phyloP scores from a whole-genome alignment of 1,140 invertebrate genomes.

The silkworm (Bombyx mori) region DNA sequence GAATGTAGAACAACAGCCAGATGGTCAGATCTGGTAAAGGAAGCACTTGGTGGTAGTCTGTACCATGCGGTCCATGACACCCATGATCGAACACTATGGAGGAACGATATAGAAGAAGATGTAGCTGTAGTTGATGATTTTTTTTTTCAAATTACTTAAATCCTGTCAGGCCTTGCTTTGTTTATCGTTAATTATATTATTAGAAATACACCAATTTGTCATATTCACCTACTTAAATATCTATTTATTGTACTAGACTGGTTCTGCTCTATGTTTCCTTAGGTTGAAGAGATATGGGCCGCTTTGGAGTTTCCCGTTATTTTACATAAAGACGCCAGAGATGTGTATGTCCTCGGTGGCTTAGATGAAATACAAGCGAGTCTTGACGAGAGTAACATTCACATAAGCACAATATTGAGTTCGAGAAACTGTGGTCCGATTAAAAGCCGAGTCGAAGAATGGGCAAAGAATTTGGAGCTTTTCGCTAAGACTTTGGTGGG shows the following conservation, averaged over 20 bases:
- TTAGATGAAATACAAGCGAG: slow-evolving; percentile 87
- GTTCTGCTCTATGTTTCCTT: background rate
- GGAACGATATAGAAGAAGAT: too few species aligned
- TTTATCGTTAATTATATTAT: background rate
- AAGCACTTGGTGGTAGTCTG: too few species aligned
- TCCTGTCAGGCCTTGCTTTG: background rate
- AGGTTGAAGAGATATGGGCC: slow-evolving; percentile 88
- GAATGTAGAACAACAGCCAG: too few species aligned
- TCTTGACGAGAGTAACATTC: slow-evolving; percentile 89
- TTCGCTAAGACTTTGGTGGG: slow-evolving; percentile 83
- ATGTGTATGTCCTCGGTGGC: slow-evolving; percentile 85
- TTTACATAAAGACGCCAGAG: slow-evolving; percentile 83
- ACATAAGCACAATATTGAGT: slow-evolving; percentile 87
- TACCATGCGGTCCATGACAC: too few species aligned
- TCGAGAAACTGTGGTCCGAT: slow-evolving; percentile 88
- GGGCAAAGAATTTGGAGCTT: slow-evolving; percentile 80
- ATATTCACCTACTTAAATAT: background rate
- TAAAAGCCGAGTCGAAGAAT: slow-evolving; percentile 84
- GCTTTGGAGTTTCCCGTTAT: slow-evolving; percentile 82
- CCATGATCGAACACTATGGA: too few species aligned
- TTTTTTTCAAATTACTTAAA: too few species aligned
- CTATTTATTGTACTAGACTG: slow-evolving; percentile 1
- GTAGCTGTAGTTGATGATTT: too few species aligned
- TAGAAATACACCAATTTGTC: background rate
- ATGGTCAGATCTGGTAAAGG: too few species aligned